These are phyloP conservation scores for Silurus meridionalis DNA, from an alignment of 2,113 vertebrate genomes.

Conservation along the genomic window DNA sequence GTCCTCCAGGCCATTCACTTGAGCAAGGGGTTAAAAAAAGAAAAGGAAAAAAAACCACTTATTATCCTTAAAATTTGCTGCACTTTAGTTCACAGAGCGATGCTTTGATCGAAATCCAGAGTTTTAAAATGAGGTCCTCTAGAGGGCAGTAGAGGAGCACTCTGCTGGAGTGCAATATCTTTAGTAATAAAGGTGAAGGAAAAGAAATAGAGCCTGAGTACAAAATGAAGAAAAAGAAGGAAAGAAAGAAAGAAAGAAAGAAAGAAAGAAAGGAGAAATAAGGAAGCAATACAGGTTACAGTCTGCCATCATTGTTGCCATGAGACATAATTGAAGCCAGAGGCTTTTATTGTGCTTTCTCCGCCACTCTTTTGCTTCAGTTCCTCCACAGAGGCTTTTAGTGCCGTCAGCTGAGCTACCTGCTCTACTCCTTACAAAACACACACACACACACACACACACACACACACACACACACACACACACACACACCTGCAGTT, in stretches of 20 bases:
- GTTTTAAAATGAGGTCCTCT: conserved; percentile 23
- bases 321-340: conserved; percentile 44
- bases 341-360: conserved; percentile 36
- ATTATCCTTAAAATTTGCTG: conserved; percentile 6
- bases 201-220: neutral
- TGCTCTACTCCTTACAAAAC: conserved; percentile 6
- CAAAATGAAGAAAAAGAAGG: neutral
- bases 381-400: conserved; percentile 41
- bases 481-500: neutral
- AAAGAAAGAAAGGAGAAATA: conserved; percentile 16
- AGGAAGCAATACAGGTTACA: conserved; percentile 36
- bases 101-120: neutral
- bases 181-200: conserved; percentile 8
- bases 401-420: conserved; percentile 9
- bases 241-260: neutral
- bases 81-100: neutral
- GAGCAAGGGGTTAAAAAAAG: neutral
- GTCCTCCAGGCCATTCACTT: neutral
- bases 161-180: neutral
- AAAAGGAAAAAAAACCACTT: neutral
- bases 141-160: conserved; percentile 43
- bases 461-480: neutral
- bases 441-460: conserved; percentile 2
- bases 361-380: neutral
- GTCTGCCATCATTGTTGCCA: conserved; percentile 30